phyloP scores from a whole-genome alignment of 1,140 invertebrate genomes.

The Helicoverpa zea region DNA sequence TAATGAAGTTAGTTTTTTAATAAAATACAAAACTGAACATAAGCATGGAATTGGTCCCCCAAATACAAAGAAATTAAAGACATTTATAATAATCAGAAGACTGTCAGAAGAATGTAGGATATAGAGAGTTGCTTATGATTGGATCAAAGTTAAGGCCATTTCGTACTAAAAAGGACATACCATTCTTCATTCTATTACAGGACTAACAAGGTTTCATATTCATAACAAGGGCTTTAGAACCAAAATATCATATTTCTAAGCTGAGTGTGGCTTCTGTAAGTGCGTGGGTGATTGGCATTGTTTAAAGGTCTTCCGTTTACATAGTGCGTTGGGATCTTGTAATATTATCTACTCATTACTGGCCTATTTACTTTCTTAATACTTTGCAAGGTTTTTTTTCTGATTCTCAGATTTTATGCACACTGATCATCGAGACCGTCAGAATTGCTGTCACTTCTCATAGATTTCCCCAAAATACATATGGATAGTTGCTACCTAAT shows the following conservation, averaged over 20 bases:
- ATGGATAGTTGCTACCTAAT: no score
- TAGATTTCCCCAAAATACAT: no score
- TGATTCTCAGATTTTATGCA: no score
- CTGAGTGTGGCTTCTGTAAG: conserved; percentile 26
- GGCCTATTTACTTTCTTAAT: no score
- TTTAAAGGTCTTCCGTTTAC: neutral
- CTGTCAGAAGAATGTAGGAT: neutral
- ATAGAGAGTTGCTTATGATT: neutral
- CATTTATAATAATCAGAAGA: no score
- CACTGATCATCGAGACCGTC: no score
- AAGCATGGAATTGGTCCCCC: no score
- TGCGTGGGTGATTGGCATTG: conserved; percentile 6
- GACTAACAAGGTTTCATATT: conserved; percentile 46
- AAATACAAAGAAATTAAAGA: no score
- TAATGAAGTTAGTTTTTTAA: no score
- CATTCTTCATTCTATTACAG: neutral
- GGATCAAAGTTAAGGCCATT: neutral
- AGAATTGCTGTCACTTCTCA: no score
- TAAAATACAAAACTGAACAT: no score
- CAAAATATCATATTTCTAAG: conserved; percentile 46
- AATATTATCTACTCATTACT: neutral
- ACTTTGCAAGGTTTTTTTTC: no score
- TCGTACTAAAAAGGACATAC: neutral
- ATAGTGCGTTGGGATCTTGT: neutral
- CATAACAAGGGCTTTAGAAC: conserved; percentile 25